Evolutionary conservation across 2,888 invertebrate species (phyloP), one percentile per base, ranked within the genome.

Genomic region (Helleia helle): DNA sequence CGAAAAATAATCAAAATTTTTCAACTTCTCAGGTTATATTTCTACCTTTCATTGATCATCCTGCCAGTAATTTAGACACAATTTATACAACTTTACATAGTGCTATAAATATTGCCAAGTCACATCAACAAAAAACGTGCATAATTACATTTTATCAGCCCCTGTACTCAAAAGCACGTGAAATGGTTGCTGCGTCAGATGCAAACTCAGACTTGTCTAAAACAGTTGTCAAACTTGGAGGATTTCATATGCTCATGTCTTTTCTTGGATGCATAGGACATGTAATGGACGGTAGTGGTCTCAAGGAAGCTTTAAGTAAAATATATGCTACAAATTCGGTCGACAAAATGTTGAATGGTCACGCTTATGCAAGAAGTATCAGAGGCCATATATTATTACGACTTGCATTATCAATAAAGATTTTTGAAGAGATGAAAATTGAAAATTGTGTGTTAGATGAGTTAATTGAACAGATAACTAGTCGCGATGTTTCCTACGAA

Each of bases 211-310:
- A 42, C 15, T 26, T 31, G 13, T 34, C 36, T 13, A 28, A 27
- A 17, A 27, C n/a, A 9, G 28, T 45, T 5, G 41, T 50, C 2
- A 41, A 42, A 31, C 40, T 51, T 6, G 49, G 52, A 40, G 51
- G 46, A 38, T 54, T 52, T 54, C 63, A 69, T 56, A 42, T 65
- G 51, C 36, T 57, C 17, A 59, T 56, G 56, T 54, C 51, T 1
- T 71, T 58, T 42, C 38, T 67, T 30, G 60, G 62, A 39, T 25
- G 50, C 29, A 54, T 70, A 30, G 68, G 68, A 14, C 45, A 51
- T 37, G 49, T 67, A 17, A 71, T 71, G 68, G 46, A 47, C 9
- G 67, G 66, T 52, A 66, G 47, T 50, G 58, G 55, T 6, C 36
- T 58, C 3, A 50, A 49, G 24, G 58, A 57, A 43, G 41, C 40